Evolutionary conservation across 2,797 vertebrate species (phyloP), one percentile per base, ranked within the genome.

Genomic region (Agapornis canus): DNA sequence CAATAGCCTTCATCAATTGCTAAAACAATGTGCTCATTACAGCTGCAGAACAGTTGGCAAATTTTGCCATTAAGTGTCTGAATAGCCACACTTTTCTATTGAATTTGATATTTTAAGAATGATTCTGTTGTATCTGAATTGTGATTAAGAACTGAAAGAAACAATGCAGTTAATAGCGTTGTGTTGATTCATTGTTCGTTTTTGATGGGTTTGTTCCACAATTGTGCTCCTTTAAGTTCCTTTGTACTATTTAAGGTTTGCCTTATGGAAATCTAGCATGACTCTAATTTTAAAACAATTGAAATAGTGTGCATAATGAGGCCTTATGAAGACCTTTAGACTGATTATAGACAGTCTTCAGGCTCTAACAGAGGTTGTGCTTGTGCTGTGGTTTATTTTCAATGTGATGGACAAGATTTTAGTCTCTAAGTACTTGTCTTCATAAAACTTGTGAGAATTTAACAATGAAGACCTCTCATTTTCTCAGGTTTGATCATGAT

Each of bases 121-220:
- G n/a, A 60, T 75, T 89, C 75, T 94, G 64, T 90, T 86, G 49
- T 56, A 32, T 79, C 54, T 69, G 80, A 88, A 43, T 78, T 90
- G 83, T 92, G 78, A 75, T 79, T 89, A 87, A 90, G 89, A 83
- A 83, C n/a, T 56, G 81, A 64, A 88, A 77, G 68, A 87, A 83
- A 64, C 63, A 89, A 56, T 70, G 85, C 77, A 73, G 10, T 78
- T 86, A 79, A 61, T 84, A 92, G 52, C 59, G 48, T 69, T 69
- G n/a, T 92, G 76, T 86, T 85, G 66, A 82, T 91, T 83, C 57
- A 64, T 80, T 89, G 63, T 61, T 45, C 6, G 16, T 49, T 91
- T 90, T 78, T 59, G 66, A 69, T 86, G 26, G 8, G n/a, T 86
- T 82, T 81, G 51, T 92, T 92, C 82, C 70, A 82, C 71, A 60